phyloP scores from a whole-genome alignment of 92 coral and sea anemone species.

The Nematostella vectensis region DNA sequence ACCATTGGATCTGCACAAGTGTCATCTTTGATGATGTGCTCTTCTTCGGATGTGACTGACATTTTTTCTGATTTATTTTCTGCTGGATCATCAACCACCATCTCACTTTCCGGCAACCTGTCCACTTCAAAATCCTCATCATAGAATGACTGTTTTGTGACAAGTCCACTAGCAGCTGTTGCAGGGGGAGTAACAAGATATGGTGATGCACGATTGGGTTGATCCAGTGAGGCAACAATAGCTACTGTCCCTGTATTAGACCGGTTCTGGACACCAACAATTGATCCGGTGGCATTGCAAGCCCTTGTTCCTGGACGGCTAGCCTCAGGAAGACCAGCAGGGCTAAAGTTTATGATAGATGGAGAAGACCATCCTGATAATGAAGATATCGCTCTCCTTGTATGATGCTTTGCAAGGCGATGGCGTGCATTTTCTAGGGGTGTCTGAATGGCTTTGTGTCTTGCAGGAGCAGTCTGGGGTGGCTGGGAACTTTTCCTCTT shows the following conservation, averaged over 20 bases:
- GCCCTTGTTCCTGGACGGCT: slow-evolving; percentile 45
- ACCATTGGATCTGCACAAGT: background rate
- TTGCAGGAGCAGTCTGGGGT: slow-evolving; percentile 26
- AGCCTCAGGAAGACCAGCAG: slow-evolving; percentile 40
- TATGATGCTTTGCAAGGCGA: slow-evolving; percentile 13
- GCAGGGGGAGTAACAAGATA: slow-evolving; percentile 30
- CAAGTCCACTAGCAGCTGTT: slow-evolving; percentile 22
- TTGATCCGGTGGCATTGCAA: slow-evolving; percentile 36
- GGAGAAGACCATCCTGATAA: slow-evolving; percentile 41
- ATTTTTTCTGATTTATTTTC: slow-evolving; percentile 1
- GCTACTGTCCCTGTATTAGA: slow-evolving; percentile 37
- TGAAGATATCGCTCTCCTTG: slow-evolving; percentile 4
- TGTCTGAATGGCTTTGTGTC: slow-evolving; percentile 30
- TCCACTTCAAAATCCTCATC: background rate
- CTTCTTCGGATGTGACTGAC: background rate
- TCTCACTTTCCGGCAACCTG: background rate
- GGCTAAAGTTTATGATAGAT: slow-evolving; percentile 61
- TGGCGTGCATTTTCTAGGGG: slow-evolving; percentile 38
- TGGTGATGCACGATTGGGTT: background rate
- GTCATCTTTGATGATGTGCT: background rate
- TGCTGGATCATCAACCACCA: slow-evolving; percentile 3
- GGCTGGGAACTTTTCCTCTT: slow-evolving; percentile 17
- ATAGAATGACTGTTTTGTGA: background rate
- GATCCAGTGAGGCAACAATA: slow-evolving; percentile 27
- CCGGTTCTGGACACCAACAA: slow-evolving; percentile 33